Evolutionary conservation across 37 sponge, comb jelly and placozoan species (phyloP).

Genomic region (Ianthella basta): DNA sequence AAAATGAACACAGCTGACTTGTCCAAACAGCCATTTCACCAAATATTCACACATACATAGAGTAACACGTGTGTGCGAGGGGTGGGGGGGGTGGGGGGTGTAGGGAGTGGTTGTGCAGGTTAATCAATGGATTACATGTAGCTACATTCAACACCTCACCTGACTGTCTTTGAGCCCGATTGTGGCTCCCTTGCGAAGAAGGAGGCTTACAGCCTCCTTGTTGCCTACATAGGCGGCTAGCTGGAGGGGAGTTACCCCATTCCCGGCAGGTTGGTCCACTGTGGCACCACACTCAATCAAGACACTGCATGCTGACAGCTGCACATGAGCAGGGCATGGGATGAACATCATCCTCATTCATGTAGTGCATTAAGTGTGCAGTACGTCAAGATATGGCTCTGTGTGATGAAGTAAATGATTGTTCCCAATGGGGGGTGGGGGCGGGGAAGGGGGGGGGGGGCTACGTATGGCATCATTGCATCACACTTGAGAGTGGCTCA

Average conservation of each 20-base stretch:
- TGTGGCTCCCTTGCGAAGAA: conserved; percentile 50
- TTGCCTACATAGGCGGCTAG: conserved; percentile 73
- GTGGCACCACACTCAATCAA: conserved; percentile 65
- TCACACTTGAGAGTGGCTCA: no score
- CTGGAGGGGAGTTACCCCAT: conserved; percentile 75
- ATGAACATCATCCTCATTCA: no score
- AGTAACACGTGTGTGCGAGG: conserved; percentile 17
- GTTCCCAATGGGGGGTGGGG: no score
- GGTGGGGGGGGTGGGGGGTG: background rate
- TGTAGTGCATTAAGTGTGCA: no score
- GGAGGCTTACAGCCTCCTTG: conserved; percentile 43
- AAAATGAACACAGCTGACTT: no score
- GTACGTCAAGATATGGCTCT: no score
- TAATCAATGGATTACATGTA: background rate
- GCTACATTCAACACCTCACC: conserved; percentile 22
- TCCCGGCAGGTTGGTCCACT: conserved; percentile 46
- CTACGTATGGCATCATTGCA: no score
- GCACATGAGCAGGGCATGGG: background rate
- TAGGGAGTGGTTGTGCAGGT: conserved; percentile 6
- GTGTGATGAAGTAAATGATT: no score
- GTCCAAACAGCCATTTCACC: no score
- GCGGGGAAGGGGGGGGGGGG: no score
- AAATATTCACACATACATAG: no score
- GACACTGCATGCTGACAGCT: conserved; percentile 48
- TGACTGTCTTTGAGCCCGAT: conserved; percentile 39